Conservation (phyloP, 2,888 invertebrate species). For the Drosophila affinis region DNA sequence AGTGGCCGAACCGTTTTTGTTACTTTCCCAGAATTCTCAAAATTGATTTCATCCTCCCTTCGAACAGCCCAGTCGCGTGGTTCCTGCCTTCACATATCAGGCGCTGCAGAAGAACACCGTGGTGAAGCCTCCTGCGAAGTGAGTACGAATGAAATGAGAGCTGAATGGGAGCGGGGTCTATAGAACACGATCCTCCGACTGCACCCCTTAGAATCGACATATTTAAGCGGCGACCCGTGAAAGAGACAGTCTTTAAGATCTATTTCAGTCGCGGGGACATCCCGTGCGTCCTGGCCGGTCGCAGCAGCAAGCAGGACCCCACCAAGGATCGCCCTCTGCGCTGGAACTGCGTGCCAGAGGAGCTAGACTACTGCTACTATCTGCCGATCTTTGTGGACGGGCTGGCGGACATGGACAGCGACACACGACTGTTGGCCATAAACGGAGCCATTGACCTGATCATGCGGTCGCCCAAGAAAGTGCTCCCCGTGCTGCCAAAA, state of each 20-base stretch:
- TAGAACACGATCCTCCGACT: background rate
- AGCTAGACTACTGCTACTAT: conserved; percentile 95
- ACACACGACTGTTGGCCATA: conserved; percentile 93
- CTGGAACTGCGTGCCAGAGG: conserved; percentile 81
- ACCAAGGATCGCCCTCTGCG: conserved; percentile 79
- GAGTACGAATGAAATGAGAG: conserved; percentile 33
- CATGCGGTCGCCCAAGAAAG: conserved; percentile 83
- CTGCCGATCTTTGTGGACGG: conserved; percentile 97
- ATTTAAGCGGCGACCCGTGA: conserved; percentile 73
- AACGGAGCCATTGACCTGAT: conserved; percentile 94
- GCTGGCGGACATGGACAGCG: conserved; percentile 91
- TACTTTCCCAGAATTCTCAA: too few species aligned
- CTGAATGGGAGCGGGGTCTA: background rate
- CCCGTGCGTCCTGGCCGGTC: conserved; percentile 77
- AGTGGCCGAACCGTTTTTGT: too few species aligned
- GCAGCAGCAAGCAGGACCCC: conserved; percentile 67
- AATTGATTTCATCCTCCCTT: background rate
- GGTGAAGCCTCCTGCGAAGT: conserved; percentile 81
- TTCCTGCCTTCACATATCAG: conserved; percentile 83
- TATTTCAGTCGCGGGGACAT: conserved; percentile 83
- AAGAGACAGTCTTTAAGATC: conserved; percentile 81
- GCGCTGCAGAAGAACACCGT: conserved; percentile 81
- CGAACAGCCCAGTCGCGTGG: conserved; percentile 67
- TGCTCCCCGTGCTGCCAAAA: conserved; percentile 94
- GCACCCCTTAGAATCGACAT: conserved; percentile 70